Evolutionary conservation across 2,888 invertebrate genomes (phyloP).

Genomic region (Hydriomena furcata): DNA sequence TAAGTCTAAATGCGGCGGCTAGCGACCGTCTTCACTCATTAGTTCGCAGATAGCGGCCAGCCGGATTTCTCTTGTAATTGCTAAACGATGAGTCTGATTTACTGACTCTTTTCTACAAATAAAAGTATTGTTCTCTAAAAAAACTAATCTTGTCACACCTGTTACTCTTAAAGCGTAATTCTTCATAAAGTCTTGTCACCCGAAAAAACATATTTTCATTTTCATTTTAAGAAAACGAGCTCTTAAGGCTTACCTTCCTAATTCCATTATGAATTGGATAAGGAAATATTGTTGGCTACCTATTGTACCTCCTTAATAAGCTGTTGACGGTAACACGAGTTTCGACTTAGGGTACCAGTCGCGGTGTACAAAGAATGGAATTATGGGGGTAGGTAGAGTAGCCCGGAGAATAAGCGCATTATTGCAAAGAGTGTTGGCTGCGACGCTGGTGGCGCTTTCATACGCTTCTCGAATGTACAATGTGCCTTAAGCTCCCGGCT

Average conservation of each 20-base stretch:
- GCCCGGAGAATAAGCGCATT: slow-evolving; percentile 73
- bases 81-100: slow-evolving; percentile 66
- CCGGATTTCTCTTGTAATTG: slow-evolving; percentile 71
- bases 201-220: slow-evolving; percentile 36
- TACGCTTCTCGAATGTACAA: slow-evolving; percentile 74
- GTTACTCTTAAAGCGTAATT: slow-evolving; percentile 23
- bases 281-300: slow-evolving; percentile 51
- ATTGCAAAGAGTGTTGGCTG: slow-evolving; percentile 62
- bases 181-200: slow-evolving; percentile 26
- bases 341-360: slow-evolving; percentile 72
- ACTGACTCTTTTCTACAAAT: slow-evolving; percentile 46
- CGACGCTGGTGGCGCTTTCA: slow-evolving; percentile 47
- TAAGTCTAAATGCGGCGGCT: slow-evolving; percentile 65
- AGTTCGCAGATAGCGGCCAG: slow-evolving; percentile 64
- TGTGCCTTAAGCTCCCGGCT: slow-evolving; percentile 68
- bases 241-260: slow-evolving; percentile 45
- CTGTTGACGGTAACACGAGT: slow-evolving; percentile 66
- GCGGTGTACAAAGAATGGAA: slow-evolving; percentile 67
- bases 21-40: slow-evolving; percentile 68
- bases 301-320: slow-evolving; percentile 54
- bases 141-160: slow-evolving; percentile 22
- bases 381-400: slow-evolving; percentile 64
- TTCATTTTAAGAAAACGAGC: slow-evolving; percentile 37
- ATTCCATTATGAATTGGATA: slow-evolving; percentile 50
- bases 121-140: slow-evolving; percentile 35